These are phyloP conservation scores for Drosophila burlai DNA, from an alignment of 1,140 invertebrate species.

Conservation along the genomic window DNA sequence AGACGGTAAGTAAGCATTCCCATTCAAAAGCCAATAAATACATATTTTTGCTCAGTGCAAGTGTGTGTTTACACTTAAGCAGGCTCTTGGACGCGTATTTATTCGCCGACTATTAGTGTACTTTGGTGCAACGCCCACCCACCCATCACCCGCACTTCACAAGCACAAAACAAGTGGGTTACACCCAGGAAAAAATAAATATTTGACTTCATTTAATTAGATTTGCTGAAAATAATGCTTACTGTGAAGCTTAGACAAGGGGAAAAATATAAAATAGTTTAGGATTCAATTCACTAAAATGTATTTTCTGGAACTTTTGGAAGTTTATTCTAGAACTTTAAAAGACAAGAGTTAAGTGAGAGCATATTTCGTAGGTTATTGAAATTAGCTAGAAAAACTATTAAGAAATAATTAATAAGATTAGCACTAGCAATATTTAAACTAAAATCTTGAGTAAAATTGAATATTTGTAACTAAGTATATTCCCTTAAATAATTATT, in stretches of 20 bases:
- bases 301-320: neutral
- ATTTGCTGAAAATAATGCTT: neutral
- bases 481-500: no score
- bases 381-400: no score
- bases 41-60: conserved; percentile 12
- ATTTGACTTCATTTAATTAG: conserved; percentile 2
- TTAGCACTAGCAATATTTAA: no score
- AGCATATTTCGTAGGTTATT: no score
- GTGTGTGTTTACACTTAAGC: conserved; percentile 31
- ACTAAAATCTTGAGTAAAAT: no score
- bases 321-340: neutral
- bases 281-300: no score
- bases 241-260: neutral
- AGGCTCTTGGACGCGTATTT: conserved; percentile 24
- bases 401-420: no score
- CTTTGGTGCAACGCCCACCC: conserved; percentile 19
- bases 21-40: conserved; percentile 35
- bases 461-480: no score
- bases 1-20: conserved; percentile 65
- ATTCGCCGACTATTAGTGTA: conserved; percentile 43
- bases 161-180: conserved; percentile 14
- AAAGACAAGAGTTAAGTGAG: no score
- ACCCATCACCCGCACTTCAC: neutral
- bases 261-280: neutral
- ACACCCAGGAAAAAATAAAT: conserved; percentile 7